Conservation (phyloP, 2,888 invertebrate species). For the Pseudococcus viburni region DNA sequence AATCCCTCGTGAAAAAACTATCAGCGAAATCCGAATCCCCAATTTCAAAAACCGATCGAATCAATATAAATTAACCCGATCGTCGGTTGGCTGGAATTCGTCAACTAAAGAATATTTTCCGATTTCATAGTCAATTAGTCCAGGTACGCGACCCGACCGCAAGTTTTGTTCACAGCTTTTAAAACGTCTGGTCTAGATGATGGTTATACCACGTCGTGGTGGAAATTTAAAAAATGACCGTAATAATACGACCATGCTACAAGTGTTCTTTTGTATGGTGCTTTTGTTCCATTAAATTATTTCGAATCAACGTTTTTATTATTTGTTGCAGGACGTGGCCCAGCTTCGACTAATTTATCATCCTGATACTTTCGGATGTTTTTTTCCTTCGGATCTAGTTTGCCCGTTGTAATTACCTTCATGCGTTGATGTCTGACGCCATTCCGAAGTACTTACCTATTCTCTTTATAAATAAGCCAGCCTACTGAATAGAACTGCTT, state of each 20-base stretch:
- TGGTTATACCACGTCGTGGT: neutral
- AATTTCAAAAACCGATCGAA: no score
- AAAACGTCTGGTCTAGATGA: neutral
- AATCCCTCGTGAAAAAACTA: no score
- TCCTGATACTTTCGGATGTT: constrained; percentile 5
- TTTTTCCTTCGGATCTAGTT: constrained; percentile 21
- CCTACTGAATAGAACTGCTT: constrained; percentile 63
- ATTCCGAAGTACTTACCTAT: constrained; percentile 61
- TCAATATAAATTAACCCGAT: no score
- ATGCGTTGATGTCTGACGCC: constrained; percentile 66
- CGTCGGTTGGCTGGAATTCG: neutral
- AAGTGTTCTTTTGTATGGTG: constrained; percentile 60
- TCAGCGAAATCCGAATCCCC: no score
- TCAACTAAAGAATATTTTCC: neutral
- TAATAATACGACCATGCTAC: constrained; percentile 49
- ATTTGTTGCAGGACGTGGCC: constrained; percentile 63
- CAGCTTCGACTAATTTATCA: constrained; percentile 64
- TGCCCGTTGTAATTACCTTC: constrained; percentile 61
- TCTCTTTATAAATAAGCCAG: constrained; percentile 61
- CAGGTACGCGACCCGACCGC: neutral
- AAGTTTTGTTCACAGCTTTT: constrained; percentile 21
- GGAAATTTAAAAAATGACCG: constrained; percentile 42
- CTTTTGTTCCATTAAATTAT: constrained; percentile 65
- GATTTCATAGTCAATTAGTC: neutral
- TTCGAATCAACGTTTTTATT: constrained; percentile 62